Base-by-base conservation (phyloP, 2,797 vertebrate genomes). In the Orestias chungarensis region DNA sequence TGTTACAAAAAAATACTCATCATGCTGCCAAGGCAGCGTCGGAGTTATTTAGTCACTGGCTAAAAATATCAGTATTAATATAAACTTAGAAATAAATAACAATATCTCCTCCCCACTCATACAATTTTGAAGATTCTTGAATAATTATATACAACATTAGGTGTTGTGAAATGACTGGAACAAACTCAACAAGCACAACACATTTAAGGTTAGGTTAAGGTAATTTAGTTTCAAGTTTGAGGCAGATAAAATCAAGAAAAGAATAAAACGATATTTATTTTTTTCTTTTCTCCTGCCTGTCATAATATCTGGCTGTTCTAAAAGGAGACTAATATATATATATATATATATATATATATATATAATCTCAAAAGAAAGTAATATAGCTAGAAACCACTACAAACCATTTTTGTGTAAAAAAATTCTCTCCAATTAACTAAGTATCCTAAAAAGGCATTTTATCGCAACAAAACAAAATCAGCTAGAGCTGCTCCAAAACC, bases 21-120 rank as follows among this genome's bases (percentile, higher is more conserved):
- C 93, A 95, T 96, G 97, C 97, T 98, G 97, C 96, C 95, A 95
- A 96, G 94, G 96, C 97, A 97, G 98, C 96, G 94, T 94, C 91
- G 89, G 95, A 96, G 96, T 96, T 93, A 96, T 97, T 94, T 97
- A 97, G 97, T 98, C 97, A 97, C 93, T 95, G 97, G 99, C 97
- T 97, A 97, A 97, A 96, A 96, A 94, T 95, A 96, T 96, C 95
- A 95, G 95, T 95, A 94, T 94, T 93, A 91, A 94, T 96, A 97
- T 96, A 97, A 96, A 95, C 93, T 91, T 93, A 93, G 89, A 93
- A 97, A 98, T 99, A 99, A 99, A 97, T 97, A 98, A 86, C 89
- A 93, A 93, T 90, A 89, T 91, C 0, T 91, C 79, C 38, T 68
- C 68, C 47, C 72, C 90, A 87, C 84, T 91, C 90, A 89, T 79